These are phyloP conservation scores for Dendroctonus valens DNA, from an alignment of 1,140 invertebrate genomes.

Conservation along the genomic window DNA sequence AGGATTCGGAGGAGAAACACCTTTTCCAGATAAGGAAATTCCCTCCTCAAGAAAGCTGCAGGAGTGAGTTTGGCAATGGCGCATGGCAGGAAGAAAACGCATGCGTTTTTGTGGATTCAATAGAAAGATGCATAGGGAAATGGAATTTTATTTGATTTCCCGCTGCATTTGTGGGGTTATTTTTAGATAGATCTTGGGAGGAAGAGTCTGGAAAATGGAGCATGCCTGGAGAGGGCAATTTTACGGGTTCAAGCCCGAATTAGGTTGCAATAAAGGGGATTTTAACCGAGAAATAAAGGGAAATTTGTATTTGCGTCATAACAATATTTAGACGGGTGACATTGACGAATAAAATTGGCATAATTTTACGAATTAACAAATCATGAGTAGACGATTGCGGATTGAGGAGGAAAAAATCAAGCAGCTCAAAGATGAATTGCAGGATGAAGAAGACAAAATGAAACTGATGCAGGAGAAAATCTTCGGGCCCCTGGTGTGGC, in stretches of 20 bases:
- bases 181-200: conserved; percentile 16
- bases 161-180: conserved; percentile 27
- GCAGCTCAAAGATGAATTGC: conserved; percentile 39
- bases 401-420: conserved; percentile 38
- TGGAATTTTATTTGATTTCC: conserved; percentile 23
- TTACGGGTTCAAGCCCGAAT: too few species aligned
- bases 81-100: conserved; percentile 10
- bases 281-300: not conserved
- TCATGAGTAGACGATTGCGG: conserved; percentile 44
- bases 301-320: not conserved
- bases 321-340: not conserved
- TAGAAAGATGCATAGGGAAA: conserved; percentile 26
- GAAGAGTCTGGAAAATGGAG: not conserved
- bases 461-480: conserved; percentile 49
- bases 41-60: not conserved
- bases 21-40: not conserved
- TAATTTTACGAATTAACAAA: conserved; percentile 9
- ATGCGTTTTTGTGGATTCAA: conserved; percentile 25
- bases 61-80: conserved; percentile 1
- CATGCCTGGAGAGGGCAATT: not conserved
- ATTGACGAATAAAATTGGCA: not conserved
- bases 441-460: conserved; percentile 43
- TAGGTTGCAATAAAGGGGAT: not conserved
- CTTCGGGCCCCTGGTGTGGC: conserved; percentile 60
- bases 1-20: not conserved